Evolutionary conservation across 1,140 invertebrate species (phyloP).

Genomic region (Orius insidiosus): DNA sequence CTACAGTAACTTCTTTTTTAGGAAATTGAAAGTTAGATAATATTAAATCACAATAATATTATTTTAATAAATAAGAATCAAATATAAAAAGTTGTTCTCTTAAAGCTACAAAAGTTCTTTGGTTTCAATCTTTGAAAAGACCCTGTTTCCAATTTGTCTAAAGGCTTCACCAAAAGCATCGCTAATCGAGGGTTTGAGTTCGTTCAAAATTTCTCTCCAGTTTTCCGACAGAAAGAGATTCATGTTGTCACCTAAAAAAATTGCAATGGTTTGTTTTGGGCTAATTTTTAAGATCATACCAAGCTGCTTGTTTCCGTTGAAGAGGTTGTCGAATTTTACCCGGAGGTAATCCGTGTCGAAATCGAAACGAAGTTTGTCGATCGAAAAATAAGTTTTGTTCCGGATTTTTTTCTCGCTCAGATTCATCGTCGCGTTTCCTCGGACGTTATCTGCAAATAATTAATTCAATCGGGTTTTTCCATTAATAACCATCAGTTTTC

Average conservation of each 20-base stretch:
- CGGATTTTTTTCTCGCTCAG: constrained; percentile 14
- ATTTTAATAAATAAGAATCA: too few species aligned
- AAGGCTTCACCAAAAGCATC: constrained; percentile 21
- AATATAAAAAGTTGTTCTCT: too few species aligned
- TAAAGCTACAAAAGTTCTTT: too few species aligned
- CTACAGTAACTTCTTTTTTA: too few species aligned
- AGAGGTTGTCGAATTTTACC: constrained; percentile 20
- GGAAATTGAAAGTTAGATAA: too few species aligned
- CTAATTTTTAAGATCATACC: constrained; percentile 25
- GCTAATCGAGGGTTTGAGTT: constrained; percentile 29
- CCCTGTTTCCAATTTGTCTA: constrained; percentile 25
- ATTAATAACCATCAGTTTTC: not conserved
- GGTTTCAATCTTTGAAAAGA: constrained; percentile 25
- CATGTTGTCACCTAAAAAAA: constrained; percentile 21
- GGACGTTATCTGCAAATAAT: constrained; percentile 18
- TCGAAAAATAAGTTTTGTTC: constrained; percentile 13
- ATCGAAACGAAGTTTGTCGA: constrained; percentile 15
- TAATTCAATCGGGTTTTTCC: not conserved
- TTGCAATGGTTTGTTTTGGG: too few species aligned
- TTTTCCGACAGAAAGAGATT: constrained; percentile 38
- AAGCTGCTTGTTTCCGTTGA: constrained; percentile 25
- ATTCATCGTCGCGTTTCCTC: constrained; percentile 13
- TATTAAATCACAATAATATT: too few species aligned
- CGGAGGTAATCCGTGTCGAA: constrained; percentile 17
- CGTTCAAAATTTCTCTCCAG: constrained; percentile 29